Conservation (phyloP, 2,797 vertebrate genomes). For the Pseudochaenichthys georgianus region DNA sequence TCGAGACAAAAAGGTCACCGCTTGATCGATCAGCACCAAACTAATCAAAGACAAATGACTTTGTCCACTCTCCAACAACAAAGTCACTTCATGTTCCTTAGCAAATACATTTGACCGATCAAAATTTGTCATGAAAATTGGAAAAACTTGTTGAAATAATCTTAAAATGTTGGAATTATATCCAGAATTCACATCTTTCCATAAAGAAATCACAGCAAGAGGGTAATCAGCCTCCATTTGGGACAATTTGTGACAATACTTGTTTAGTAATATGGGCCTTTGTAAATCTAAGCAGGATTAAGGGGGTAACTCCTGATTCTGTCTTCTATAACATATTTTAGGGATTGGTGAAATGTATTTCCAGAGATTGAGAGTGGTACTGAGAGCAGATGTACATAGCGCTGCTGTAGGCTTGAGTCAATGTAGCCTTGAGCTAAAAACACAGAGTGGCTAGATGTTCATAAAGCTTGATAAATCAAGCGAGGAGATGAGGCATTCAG, state of each 20-base stretch:
- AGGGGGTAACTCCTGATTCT: background rate
- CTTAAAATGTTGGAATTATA: background rate
- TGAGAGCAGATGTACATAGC: conserved; percentile 15
- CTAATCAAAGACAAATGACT: conserved; percentile 55
- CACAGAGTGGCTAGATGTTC: conserved; percentile 57
- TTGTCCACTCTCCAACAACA: conserved; percentile 17
- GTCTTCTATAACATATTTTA: conserved; percentile 2
- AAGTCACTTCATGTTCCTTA: background rate
- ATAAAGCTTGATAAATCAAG: conserved; percentile 56
- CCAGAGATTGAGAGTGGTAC: background rate
- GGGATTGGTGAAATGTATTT: conserved; percentile 4
- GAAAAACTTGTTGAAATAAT: background rate
- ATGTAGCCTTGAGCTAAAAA: conserved; percentile 59
- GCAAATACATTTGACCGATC: background rate
- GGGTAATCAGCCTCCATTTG: background rate
- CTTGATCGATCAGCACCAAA: conserved; percentile 27
- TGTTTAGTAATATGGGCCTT: background rate
- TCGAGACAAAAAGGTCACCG: conserved; percentile 40
- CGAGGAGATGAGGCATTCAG: conserved; percentile 39
- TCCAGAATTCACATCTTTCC: background rate
- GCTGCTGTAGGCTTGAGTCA: conserved; percentile 13
- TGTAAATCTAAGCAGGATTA: conserved; percentile 2
- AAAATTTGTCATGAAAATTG: background rate
- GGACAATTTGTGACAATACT: background rate
- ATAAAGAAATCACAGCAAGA: background rate